Percentiles rank a stretch among this genome's conserved stretches.
Conservation (phyloP, 1,140 invertebrate species). For the Procambarus virginalis region DNA sequence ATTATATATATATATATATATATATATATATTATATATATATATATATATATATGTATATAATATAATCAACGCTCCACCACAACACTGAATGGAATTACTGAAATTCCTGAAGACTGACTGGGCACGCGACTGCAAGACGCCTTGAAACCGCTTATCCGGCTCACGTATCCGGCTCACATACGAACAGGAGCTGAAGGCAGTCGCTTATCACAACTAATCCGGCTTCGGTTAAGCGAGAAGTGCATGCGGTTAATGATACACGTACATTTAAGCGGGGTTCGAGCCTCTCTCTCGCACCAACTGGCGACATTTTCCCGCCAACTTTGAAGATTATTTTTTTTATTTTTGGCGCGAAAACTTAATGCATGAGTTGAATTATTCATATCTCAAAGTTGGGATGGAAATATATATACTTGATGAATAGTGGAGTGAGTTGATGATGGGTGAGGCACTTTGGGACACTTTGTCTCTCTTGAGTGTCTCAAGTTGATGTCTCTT, state of each 20-base stretch:
- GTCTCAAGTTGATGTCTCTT: no score
- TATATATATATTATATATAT: no score
- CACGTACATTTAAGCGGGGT: background rate
- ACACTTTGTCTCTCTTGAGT: no score
- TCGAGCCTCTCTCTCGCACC: background rate
- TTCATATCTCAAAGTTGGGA: slow-evolving; percentile 1
- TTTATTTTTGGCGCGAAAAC: background rate
- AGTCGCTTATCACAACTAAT: background rate
- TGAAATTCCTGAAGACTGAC: background rate
- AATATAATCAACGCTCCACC: no score
- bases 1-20: no score
- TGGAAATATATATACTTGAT: background rate
- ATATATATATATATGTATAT: no score
- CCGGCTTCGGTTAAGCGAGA: no score
- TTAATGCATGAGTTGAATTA: slow-evolving; percentile 2
- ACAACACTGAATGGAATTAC: background rate
- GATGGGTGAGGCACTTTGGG: background rate
- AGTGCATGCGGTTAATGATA: background rate
- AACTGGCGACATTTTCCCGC: background rate
- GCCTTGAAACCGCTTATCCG: background rate
- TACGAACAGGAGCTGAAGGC: background rate
- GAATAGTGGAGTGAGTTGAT: background rate
- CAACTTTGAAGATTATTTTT: background rate
- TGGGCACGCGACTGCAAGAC: background rate
- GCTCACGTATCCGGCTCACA: background rate